These are phyloP conservation scores for Falco naumanni DNA, from an alignment of 2,797 vertebrate genomes.

Conservation along the genomic window DNA sequence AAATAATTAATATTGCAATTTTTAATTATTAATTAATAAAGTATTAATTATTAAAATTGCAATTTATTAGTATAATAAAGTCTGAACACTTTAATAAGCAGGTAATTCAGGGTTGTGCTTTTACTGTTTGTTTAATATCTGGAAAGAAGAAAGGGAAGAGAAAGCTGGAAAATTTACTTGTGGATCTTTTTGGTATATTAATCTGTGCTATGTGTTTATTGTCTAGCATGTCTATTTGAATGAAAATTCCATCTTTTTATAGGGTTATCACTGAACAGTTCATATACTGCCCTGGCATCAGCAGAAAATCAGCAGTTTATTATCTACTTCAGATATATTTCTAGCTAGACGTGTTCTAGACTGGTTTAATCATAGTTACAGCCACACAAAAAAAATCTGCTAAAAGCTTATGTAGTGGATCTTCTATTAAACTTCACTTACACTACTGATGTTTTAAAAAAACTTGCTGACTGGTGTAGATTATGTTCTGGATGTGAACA, in stretches of 20 bases:
- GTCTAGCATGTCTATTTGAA: neutral
- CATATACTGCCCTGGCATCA: neutral
- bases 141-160: neutral
- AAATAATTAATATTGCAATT: no score
- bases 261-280: neutral
- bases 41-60: no score
- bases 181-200: neutral
- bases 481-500: neutral
- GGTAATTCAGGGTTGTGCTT: neutral
- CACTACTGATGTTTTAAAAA: neutral
- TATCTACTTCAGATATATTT: neutral
- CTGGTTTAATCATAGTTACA: neutral
- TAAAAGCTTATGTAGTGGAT: neutral
- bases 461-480: neutral
- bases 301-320: neutral
- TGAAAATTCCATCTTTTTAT: neutral
- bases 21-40: no score
- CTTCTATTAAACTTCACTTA: neutral
- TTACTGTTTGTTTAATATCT: neutral
- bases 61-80: neutral
- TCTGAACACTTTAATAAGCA: neutral
- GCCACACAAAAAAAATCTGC: neutral
- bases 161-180: neutral
- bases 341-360: neutral
- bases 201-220: neutral